Conservation (phyloP, 2,113 vertebrate genomes). For the Egretta garzetta region DNA sequence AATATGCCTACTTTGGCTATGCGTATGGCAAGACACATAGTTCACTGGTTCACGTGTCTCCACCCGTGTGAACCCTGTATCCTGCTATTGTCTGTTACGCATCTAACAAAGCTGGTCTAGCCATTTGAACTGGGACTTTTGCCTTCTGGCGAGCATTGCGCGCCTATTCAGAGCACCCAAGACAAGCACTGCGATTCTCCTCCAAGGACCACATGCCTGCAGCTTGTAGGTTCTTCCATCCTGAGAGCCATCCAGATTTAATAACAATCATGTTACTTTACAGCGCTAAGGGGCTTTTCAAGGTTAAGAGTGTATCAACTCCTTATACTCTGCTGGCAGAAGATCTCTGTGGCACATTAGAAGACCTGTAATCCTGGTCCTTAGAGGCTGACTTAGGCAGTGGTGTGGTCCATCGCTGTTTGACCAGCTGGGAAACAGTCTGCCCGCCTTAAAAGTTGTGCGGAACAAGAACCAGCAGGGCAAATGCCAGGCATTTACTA, state of each 20-base stretch:
- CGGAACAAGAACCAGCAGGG: neutral
- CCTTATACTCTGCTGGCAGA: neutral
- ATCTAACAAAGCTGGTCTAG: neutral
- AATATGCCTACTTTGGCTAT: neutral
- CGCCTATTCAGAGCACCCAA: fast-evolving
- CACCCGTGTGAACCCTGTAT: neutral
- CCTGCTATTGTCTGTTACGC: neutral
- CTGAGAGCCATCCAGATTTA: neutral
- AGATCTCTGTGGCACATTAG: neutral
- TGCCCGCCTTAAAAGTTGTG: neutral
- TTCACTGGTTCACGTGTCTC: neutral
- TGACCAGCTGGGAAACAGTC: neutral
- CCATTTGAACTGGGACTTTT: neutral
- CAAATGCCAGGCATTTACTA: neutral
- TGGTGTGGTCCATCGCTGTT: fast-evolving
- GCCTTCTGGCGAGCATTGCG: neutral
- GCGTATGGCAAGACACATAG: fast-evolving
- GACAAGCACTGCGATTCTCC: neutral
- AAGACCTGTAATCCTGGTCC: neutral
- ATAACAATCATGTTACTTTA: neutral
- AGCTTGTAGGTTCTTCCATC: neutral
- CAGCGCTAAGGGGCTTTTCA: neutral
- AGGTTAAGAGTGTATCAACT: neutral
- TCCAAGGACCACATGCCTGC: neutral
- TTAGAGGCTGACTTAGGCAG: neutral